A percentile compares a stretch with the other conserved stretches of the same genome.
Evolutionary conservation across 2,113 vertebrate species (phyloP).

Genomic region (Sorex fumeus): DNA sequence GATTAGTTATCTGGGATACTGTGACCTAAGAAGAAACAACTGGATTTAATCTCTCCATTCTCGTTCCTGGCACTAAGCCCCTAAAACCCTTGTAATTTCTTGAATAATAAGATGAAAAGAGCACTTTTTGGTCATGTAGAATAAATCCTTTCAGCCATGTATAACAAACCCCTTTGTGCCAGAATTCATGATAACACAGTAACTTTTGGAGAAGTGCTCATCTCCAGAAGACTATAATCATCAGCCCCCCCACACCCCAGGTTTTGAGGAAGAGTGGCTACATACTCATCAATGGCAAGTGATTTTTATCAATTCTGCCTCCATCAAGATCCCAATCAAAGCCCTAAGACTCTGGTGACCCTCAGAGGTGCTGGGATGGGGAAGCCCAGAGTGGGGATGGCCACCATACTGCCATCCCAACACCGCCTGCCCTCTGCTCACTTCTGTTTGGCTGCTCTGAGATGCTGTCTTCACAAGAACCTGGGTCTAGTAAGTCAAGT

Average conservation of each 20-base stretch:
- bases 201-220: background rate
- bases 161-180: background rate
- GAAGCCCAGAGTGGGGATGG: background rate
- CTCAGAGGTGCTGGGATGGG: background rate
- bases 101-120: background rate
- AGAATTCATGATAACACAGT: background rate
- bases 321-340: slow-evolving; percentile 3
- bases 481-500: background rate
- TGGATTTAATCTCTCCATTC: background rate
- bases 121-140: background rate
- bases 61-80: background rate
- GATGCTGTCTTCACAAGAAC: background rate
- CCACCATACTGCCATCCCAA: background rate
- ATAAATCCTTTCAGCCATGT: background rate
- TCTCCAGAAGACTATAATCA: background rate
- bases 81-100: background rate
- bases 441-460: background rate
- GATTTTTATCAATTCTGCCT: background rate
- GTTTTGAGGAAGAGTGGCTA: background rate
- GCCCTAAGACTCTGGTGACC: background rate
- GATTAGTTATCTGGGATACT: background rate
- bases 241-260: background rate
- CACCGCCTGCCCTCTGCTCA: background rate
- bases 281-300: background rate
- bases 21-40: slow-evolving; percentile 6